phyloP scores from a whole-genome alignment of 1,140 invertebrate species.

The Odontomachus brunneus region DNA sequence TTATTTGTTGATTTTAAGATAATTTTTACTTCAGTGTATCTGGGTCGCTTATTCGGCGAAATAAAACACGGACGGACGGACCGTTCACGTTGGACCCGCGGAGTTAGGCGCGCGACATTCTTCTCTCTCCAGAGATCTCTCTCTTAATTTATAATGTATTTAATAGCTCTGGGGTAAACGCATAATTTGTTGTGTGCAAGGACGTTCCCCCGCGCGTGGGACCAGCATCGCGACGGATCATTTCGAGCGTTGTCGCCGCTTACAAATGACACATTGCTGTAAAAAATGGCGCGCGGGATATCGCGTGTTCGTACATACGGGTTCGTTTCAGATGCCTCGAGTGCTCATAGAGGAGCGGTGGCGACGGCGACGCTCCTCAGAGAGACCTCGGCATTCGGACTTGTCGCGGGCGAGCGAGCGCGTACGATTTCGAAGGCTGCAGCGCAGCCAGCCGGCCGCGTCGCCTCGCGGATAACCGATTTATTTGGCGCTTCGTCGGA shows the following conservation, averaged over 20 bases:
- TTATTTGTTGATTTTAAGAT: no score
- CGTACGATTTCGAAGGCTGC: slow-evolving; percentile 56
- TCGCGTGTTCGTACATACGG: background rate
- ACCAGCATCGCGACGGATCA: background rate
- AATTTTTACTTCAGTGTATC: no score
- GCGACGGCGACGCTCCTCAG: background rate
- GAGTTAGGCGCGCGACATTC: no score
- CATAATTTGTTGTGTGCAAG: no score
- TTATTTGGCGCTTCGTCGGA: slow-evolving; percentile 71
- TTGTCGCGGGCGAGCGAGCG: slow-evolving; percentile 2
- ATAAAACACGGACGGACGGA: no score
- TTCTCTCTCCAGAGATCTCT: no score
- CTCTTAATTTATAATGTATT: no score
- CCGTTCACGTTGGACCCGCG: no score
- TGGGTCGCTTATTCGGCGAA: no score
- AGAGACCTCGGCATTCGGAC: background rate
- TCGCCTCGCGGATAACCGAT: slow-evolving; percentile 56
- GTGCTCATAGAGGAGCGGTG: background rate
- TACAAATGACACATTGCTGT: background rate
- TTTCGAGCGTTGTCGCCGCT: background rate
- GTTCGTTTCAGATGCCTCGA: background rate
- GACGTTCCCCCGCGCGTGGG: no score
- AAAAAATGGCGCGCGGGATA: slow-evolving; percentile 15
- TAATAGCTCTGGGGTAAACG: no score
- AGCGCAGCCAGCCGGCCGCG: no score